Percentiles rank a stretch among this genome's conserved stretches.
Conservation (phyloP, 2,797 vertebrate genomes). For the Triplophysa bombifrons region DNA sequence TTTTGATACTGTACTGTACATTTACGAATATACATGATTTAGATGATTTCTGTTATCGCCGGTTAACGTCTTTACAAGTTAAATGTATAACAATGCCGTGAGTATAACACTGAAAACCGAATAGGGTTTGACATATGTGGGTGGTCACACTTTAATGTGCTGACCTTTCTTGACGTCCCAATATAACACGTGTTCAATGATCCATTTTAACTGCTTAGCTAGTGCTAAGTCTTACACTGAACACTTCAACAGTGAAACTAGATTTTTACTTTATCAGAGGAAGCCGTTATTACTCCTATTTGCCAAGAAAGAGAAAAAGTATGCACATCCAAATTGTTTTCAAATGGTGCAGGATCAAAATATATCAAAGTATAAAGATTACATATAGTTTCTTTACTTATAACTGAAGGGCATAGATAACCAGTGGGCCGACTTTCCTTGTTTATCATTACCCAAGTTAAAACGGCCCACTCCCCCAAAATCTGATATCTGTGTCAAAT, state of each 20-base stretch:
- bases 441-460: not conserved
- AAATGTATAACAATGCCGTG: conserved; percentile 11
- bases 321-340: too few species aligned
- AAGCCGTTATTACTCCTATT: too few species aligned
- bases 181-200: not conserved
- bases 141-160: not conserved
- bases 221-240: not conserved
- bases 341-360: too few species aligned
- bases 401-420: too few species aligned
- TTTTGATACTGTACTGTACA: not conserved
- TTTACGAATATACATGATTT: not conserved
- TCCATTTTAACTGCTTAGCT: not conserved
- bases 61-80: not conserved
- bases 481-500: not conserved
- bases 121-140: not conserved
- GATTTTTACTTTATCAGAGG: not conserved
- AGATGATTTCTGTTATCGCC: not conserved
- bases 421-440: too few species aligned
- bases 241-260: not conserved
- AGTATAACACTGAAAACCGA: conserved; percentile 1
- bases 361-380: too few species aligned
- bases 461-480: not conserved
- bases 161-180: not conserved
- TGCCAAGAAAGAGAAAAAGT: too few species aligned
- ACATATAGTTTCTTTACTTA: too few species aligned